Evolutionary conservation across 1,140 invertebrate species (phyloP), one percentile per base, ranked within the genome.

Genomic region (Drosophila arizonae): DNA sequence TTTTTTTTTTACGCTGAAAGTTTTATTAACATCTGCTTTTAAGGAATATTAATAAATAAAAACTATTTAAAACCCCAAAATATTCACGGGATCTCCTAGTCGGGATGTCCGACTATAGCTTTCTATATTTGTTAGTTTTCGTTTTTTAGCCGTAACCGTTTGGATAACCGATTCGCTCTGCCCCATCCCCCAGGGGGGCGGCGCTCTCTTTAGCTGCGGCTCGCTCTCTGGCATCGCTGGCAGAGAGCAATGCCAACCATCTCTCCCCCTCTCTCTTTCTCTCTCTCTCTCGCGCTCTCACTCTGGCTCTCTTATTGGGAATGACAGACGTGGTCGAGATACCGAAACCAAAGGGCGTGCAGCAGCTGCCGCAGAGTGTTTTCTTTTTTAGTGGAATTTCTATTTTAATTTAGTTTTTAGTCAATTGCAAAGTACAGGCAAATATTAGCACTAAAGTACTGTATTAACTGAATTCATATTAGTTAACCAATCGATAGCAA

Each of bases 381-480:
- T 46, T 46, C 21, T 26, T 57, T 79, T 70, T 45, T 85, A 87
- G 82, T 87, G 61, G 43, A 72, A 61, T 57, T 78, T 78, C 24
- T 72, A 75, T 68, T 86, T 77, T 60, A 63, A 54, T 69, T 69
- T 68, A 69, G 65, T 73, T 72, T 50, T 60, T 36, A 60, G 70
- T 50, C 36, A 39, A 11, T 39, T 11, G 33, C 55, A 60, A 61
- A 67, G 70, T 55, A 46, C 48, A 39, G 33, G 58, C 6, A 51
- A 24, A 45, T 28, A 54, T 45, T 45, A 15, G 15, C 6, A 61
- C 54, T 36, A 51, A 45, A 48, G 15, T 11, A 26, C 15, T 17
- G 11, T 39, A 43, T 52, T 15, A 63, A 45, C 54, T 17, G 39
- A 58, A 17, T 17, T 24, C 43, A 26, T 11, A 54, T 54, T 41